These are phyloP conservation scores for Melanotaenia boesemani DNA, from an alignment of 2,797 vertebrate genomes.

Conservation along the genomic window DNA sequence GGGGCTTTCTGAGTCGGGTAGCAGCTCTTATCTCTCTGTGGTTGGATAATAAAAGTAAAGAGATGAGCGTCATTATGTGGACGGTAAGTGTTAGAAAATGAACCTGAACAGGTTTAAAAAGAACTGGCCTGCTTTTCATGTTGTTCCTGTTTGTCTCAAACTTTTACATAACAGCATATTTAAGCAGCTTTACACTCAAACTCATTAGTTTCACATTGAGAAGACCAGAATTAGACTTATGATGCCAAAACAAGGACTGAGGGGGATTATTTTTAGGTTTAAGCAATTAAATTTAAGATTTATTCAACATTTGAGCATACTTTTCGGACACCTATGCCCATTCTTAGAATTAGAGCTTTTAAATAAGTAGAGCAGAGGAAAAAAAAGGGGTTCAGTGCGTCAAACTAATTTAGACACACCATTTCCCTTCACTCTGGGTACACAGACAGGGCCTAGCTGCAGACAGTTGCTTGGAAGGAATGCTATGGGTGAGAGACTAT, in stretches of 20 bases:
- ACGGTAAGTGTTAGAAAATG: not conserved
- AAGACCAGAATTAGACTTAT: constrained; percentile 22
- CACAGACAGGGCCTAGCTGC: constrained; percentile 69
- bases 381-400: constrained; percentile 42
- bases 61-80: not conserved
- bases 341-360: constrained; percentile 32
- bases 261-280: constrained; percentile 44
- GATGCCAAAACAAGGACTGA: constrained; percentile 26
- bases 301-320: constrained; percentile 30
- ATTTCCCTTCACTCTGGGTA: constrained; percentile 64
- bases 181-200: constrained; percentile 47
- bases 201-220: constrained; percentile 53
- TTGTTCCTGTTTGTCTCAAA: not conserved
- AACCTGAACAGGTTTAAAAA: constrained; percentile 4
- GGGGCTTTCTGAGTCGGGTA: constrained; percentile 71
- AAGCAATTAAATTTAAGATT: constrained; percentile 38
- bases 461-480: constrained; percentile 81
- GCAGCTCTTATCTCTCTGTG: constrained; percentile 80
- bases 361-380: constrained; percentile 34
- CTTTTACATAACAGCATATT: constrained; percentile 33
- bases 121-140: constrained; percentile 12
- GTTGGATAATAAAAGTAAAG: constrained; percentile 17
- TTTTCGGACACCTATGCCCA: constrained; percentile 31
- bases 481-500: constrained; percentile 75
- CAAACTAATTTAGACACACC: constrained; percentile 76